Evolutionary conservation across 1,140 invertebrate species (phyloP).

Genomic region (Ctenoplectra terminalis): DNA sequence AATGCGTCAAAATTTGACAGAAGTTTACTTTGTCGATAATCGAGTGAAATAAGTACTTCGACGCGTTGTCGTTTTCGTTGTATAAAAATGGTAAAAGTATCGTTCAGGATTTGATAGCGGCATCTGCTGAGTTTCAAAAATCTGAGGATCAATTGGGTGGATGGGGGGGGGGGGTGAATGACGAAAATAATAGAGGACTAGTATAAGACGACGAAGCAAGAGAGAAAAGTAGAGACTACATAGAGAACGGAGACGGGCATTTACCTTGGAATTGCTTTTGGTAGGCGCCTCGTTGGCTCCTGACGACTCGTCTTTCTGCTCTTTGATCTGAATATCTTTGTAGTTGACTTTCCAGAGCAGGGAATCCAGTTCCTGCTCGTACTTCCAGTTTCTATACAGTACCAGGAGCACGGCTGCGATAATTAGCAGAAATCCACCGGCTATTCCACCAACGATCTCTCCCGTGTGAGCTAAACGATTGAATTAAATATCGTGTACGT

Average conservation of each 20-base stretch:
- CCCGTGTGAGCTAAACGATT: constrained; percentile 86
- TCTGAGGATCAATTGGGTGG: neutral
- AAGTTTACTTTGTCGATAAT: neutral
- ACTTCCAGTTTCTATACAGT: constrained; percentile 94
- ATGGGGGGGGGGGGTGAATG: constrained; percentile 1
- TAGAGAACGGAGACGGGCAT: too few species aligned
- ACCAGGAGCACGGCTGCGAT: constrained; percentile 87
- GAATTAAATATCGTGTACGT: neutral
- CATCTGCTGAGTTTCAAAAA: neutral
- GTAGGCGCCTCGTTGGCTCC: constrained; percentile 42
- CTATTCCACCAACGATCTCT: constrained; percentile 91
- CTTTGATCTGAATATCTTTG: constrained; percentile 90
- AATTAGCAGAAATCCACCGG: constrained; percentile 89
- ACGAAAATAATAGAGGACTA: neutral
- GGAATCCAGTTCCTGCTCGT: constrained; percentile 97
- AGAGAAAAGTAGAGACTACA: neutral
- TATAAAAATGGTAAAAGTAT: neutral
- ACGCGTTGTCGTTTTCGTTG: neutral
- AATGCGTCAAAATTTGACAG: neutral
- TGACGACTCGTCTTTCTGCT: constrained; percentile 78
- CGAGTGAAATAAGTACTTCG: too few species aligned
- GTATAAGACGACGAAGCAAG: neutral
- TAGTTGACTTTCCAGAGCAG: constrained; percentile 98
- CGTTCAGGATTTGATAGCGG: neutral
- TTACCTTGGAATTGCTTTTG: constrained; percentile 75